Conservation (phyloP, 2,888 invertebrate species). For the Parapristionchus giblindavisi region DNA sequence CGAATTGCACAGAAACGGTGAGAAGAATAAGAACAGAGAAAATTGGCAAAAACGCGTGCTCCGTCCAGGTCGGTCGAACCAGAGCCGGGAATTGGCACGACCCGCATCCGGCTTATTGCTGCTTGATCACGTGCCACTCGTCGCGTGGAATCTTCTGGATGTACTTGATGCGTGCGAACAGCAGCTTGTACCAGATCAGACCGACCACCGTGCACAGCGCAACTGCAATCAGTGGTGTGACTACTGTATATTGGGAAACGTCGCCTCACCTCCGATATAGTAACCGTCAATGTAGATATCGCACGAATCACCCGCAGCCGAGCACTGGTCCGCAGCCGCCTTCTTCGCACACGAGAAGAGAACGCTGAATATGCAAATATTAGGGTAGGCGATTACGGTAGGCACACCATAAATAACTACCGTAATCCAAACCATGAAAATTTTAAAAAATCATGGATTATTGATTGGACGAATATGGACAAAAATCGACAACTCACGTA, state of each 20-base stretch:
- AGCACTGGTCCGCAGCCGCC: constrained; percentile 61
- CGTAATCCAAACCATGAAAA: background rate
- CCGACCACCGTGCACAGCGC: constrained; percentile 64
- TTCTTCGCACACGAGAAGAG: constrained; percentile 63
- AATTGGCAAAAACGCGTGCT: background rate
- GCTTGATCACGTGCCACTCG: constrained; percentile 66
- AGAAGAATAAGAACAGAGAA: constrained; percentile 22
- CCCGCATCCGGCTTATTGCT: background rate
- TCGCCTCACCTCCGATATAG: constrained; percentile 52
- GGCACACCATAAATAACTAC: background rate
- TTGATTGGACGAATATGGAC: background rate
- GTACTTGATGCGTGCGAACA: constrained; percentile 63
- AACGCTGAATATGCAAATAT: constrained; percentile 64
- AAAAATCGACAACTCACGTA: constrained; percentile 45
- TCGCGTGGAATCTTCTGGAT: constrained; percentile 66
- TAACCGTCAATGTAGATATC: constrained; percentile 58
- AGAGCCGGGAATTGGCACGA: background rate
- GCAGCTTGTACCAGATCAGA: constrained; percentile 64
- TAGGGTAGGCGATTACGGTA: too few species aligned
- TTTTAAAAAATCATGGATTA: background rate
- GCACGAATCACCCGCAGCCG: constrained; percentile 54
- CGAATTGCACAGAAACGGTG: background rate
- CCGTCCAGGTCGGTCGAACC: background rate
- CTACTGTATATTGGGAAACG: background rate
- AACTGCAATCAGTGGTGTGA: constrained; percentile 44